Evolutionary conservation across 2,113 vertebrate genomes (phyloP).

Genomic region (Bothrops jararaca): DNA sequence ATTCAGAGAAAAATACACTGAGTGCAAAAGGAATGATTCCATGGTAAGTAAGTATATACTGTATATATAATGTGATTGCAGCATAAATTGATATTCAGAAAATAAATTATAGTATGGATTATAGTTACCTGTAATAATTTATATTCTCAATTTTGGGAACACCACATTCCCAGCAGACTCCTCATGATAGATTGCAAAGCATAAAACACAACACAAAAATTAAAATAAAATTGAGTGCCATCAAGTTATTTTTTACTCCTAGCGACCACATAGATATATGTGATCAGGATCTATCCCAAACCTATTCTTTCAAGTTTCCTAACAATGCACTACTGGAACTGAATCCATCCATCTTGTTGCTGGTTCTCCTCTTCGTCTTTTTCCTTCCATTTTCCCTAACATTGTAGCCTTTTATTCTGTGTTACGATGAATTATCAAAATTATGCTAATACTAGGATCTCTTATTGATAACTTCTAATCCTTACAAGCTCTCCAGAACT

Average conservation of each 20-base stretch:
- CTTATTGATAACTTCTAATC: not conserved
- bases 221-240: not conserved
- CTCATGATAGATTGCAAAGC: not conserved
- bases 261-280: not conserved
- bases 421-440: not conserved
- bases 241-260: not conserved
- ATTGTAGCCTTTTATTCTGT: not conserved
- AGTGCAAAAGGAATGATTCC: not conserved
- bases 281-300: not conserved
- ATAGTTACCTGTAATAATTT: not conserved
- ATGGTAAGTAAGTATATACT: not conserved
- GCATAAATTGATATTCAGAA: not conserved
- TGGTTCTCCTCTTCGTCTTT: not conserved
- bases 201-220: not conserved
- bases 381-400: not conserved
- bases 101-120: not conserved
- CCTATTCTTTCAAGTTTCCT: not conserved
- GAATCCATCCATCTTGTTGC: not conserved
- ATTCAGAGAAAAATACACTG: not conserved
- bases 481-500: not conserved
- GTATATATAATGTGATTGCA: not conserved
- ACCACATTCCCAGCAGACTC: not conserved
- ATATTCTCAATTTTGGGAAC: not conserved
- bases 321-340: not conserved
- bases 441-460: not conserved